phyloP scores from a whole-genome alignment of 2,113 vertebrate genomes.

The Puntigrus tetrazona region DNA sequence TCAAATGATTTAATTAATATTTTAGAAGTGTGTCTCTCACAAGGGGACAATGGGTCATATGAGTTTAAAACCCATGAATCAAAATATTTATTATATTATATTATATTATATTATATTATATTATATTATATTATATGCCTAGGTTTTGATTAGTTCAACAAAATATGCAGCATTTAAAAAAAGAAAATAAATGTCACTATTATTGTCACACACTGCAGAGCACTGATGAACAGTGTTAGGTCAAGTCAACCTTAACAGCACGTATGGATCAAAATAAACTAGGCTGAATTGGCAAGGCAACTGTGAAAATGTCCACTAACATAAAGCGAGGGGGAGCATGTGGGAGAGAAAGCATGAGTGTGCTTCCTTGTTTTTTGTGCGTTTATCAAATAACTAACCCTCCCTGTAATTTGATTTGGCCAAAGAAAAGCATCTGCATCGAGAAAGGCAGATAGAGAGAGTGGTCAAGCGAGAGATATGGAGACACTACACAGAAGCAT shows the following conservation, averaged over 20 bases:
- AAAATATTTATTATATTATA: no score
- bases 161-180: neutral
- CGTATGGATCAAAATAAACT: neutral
- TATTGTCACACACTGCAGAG: neutral
- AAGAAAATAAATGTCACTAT: neutral
- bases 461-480: slow-evolving; percentile 24
- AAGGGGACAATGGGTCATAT: neutral
- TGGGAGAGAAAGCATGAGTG: neutral
- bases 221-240: neutral
- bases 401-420: slow-evolving; percentile 56
- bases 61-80: no score
- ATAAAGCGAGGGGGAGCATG: neutral
- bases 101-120: no score
- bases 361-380: slow-evolving; percentile 41
- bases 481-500: slow-evolving; percentile 40
- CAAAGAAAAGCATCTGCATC: slow-evolving; percentile 52
- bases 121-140: neutral
- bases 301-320: no score
- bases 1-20: no score
- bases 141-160: neutral
- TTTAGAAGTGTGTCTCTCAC: neutral
- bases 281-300: neutral
- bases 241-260: neutral
- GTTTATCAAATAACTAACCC: slow-evolving; percentile 41
- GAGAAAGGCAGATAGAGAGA: slow-evolving; percentile 32